Percentiles rank a stretch among this genome's conserved stretches.
These are phyloP conservation scores for Sylvicola cinctus DNA, from an alignment of 2,888 invertebrate genomes.

Conservation along the genomic window DNA sequence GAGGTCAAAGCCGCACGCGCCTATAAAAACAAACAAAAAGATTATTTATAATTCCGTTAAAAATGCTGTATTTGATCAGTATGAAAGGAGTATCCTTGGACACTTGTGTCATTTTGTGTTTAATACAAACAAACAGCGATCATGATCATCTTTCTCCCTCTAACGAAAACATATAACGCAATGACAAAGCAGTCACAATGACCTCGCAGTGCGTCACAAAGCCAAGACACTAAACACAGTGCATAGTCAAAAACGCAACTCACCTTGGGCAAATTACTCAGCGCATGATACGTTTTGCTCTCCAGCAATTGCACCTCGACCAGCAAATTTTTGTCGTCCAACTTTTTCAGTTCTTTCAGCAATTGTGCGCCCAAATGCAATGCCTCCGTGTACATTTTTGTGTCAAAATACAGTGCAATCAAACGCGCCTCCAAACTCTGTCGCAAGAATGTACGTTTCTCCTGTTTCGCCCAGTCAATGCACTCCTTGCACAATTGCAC, in stretches of 20 bases:
- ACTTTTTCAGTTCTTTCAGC: constrained; percentile 87
- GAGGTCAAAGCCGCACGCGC: constrained; percentile 93
- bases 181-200: too few relatives aligned
- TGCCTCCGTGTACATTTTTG: constrained; percentile 74
- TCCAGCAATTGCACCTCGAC: constrained; percentile 97
- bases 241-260: constrained; percentile 6
- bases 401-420: constrained; percentile 86
- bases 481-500: constrained; percentile 88
- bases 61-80: too few relatives aligned
- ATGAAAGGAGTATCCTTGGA: too few relatives aligned
- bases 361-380: constrained; percentile 66
- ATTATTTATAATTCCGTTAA: too few relatives aligned
- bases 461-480: constrained; percentile 98
- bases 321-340: constrained; percentile 96
- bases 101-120: too few relatives aligned
- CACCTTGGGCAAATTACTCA: constrained; percentile 81
- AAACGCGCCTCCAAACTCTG: constrained; percentile 91
- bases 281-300: constrained; percentile 95
- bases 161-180: too few relatives aligned
- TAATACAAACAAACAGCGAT: too few relatives aligned
- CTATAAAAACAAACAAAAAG: constrained; percentile 8
- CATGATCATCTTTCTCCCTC: too few relatives aligned
- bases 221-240: not conserved
- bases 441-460: constrained; percentile 87
- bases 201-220: not conserved